Evolutionary conservation across 1,140 invertebrate genomes (phyloP).

Genomic region (Drosophila azteca): DNA sequence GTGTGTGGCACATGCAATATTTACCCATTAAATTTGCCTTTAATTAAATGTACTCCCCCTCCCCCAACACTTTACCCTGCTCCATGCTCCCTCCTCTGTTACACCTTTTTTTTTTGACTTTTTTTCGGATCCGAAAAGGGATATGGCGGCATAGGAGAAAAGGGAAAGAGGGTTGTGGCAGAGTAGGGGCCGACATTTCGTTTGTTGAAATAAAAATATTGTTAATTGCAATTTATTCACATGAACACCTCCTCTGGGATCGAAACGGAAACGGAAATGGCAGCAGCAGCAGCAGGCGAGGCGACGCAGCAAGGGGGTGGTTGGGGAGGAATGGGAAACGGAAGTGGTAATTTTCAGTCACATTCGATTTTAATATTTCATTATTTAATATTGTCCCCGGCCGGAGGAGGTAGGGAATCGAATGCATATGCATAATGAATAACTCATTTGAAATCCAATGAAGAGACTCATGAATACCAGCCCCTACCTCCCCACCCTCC

Average conservation of each 20-base stretch:
- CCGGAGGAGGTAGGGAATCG: slow-evolving; percentile 3
- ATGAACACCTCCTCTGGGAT: slow-evolving; percentile 68
- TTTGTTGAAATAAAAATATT: slow-evolving; percentile 83
- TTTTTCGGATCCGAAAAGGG: slow-evolving; percentile 18
- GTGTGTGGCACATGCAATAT: slow-evolving; percentile 67
- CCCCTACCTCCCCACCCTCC: not conserved
- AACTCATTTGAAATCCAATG: slow-evolving; percentile 47
- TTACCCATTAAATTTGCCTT: slow-evolving; percentile 82
- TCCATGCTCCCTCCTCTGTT: not conserved
- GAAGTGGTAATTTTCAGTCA: slow-evolving; percentile 31
- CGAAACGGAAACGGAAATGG: not conserved
- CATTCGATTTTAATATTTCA: slow-evolving; percentile 81
- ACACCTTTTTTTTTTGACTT: slow-evolving; percentile 27
- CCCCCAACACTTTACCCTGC: slow-evolving; percentile 16
- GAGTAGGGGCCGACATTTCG: slow-evolving; percentile 47
- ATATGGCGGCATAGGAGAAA: too few species aligned
- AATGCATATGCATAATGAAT: slow-evolving; percentile 72
- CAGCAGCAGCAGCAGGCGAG: not conserved
- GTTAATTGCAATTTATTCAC: slow-evolving; percentile 83
- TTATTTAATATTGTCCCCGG: slow-evolving; percentile 64
- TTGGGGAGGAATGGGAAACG: not conserved
- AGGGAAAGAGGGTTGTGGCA: too few species aligned
- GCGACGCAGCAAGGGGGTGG: not conserved
- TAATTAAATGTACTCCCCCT: slow-evolving; percentile 69
- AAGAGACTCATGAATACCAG: slow-evolving; percentile 24